These are phyloP conservation scores for Halocynthia aurantium DNA, from an alignment of 23 tunicate genomes.

Conservation along the genomic window DNA sequence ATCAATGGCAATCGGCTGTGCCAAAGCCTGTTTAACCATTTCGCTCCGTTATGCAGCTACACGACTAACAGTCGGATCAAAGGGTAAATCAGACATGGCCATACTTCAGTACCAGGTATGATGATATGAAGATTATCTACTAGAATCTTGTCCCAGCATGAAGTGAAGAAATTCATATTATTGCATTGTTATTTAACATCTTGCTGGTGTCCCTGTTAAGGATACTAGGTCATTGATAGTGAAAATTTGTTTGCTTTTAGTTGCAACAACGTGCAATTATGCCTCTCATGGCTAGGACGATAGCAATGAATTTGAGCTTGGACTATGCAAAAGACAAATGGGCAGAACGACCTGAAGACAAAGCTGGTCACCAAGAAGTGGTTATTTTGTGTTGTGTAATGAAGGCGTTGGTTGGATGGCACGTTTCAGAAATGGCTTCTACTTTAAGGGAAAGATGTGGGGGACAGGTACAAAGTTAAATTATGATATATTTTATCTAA, in stretches of 20 bases:
- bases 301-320: constrained; percentile 79
- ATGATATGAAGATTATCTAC: too few relatives aligned
- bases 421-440: constrained; percentile 66
- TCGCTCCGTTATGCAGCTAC: constrained; percentile 93
- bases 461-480: constrained; percentile 56
- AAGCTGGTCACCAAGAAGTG: constrained; percentile 50
- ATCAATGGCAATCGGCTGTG: constrained; percentile 90
- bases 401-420: constrained; percentile 96
- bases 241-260: constrained; percentile 19
- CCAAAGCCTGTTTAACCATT: constrained; percentile 83
- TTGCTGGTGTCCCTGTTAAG: background rate
- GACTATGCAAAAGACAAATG: constrained; percentile 81
- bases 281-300: constrained; percentile 91
- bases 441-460: constrained; percentile 87
- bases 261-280: constrained; percentile 83
- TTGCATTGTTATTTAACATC: too few relatives aligned
- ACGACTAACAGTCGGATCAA: constrained; percentile 77
- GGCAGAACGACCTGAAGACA: constrained; percentile 48
- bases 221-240: background rate
- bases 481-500: background rate
- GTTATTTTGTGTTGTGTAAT: constrained; percentile 85
- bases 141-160: background rate
- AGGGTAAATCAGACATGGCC: constrained; percentile 95
- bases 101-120: constrained; percentile 83
- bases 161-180: background rate